Base-by-base conservation (phyloP, 2,888 invertebrate genomes). In the Cheilosia soror region DNA sequence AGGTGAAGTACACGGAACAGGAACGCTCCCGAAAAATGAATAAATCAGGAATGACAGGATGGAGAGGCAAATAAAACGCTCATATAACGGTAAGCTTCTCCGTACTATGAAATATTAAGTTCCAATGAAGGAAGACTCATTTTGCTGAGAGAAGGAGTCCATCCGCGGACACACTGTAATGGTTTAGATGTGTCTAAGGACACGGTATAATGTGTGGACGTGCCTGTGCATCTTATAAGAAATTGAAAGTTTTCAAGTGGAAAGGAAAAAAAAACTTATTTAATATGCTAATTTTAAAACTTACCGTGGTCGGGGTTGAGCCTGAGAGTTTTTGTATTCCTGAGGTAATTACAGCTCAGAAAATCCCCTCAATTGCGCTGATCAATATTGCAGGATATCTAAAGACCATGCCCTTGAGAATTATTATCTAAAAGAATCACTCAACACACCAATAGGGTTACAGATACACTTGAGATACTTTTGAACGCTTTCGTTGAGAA, bases 331-430 rank as follows among this genome's bases (percentile, higher is more conserved):
- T 40, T 25, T 63, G 44, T 62, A 63, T 63, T 63, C 63, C 63
- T 31, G 69, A 51, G 78, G 53, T 77, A 51, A 71, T 72, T 68
- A 78, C 42, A 75, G 63, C 68, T 83, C 68, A 73, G 69, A 73
- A 73, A 78, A 29, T 73, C 49, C 51, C 68, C 68, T 65, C 37
- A 33, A 42, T 55, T 47, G 9, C 44, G 40, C 37, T 62, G 65
- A 77, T 80, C 75, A 80, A 80, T 80, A 76, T 65, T 58, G 83
- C 47, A 72, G 72, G 53, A 65, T 66, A 47, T 66, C 60, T 72
- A 60, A 49, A 55, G 72, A 82, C 66, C 77, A 77, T 83, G 73
- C 60, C 73, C 76, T 76, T 81, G 80, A 62, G 62, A 44, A 33
- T 40, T 47, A 47, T 69, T 40, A 63, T 62, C 15, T 27, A 33